Percentiles rank a stretch among this genome's conserved stretches.
Evolutionary conservation across 1,140 invertebrate species (phyloP).

Genomic region (Asobara japonica): DNA sequence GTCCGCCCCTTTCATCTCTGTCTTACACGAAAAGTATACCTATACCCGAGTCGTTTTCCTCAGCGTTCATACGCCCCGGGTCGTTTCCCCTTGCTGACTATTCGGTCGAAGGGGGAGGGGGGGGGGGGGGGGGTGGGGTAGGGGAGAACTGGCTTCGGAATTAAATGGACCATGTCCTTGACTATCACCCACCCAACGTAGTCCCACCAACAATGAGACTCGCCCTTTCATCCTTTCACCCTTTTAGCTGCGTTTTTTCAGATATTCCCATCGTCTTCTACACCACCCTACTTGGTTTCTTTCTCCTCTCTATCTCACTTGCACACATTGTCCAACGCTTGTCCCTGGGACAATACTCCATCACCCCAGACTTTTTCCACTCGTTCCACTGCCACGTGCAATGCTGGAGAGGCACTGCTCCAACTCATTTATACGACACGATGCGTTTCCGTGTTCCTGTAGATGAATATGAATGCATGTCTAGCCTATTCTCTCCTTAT

Average conservation of each 20-base stretch:
- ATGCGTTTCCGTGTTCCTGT: background rate
- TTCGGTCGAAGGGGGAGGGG: too few species aligned
- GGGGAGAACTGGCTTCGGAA: background rate
- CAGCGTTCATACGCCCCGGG: background rate
- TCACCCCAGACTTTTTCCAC: slow-evolving; percentile 22
- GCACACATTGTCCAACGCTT: background rate
- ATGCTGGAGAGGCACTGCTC: background rate
- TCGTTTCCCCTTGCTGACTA: background rate
- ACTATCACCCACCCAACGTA: slow-evolving; percentile 3
- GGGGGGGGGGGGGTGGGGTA: too few species aligned
- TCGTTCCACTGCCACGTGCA: slow-evolving; percentile 3
- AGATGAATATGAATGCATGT: slow-evolving; percentile 5
- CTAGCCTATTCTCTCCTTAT: slow-evolving; percentile 1
- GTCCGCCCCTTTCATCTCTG: slow-evolving; percentile 23
- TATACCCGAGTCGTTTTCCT: background rate
- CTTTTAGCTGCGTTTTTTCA: background rate
- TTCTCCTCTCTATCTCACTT: background rate
- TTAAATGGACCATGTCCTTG: slow-evolving; percentile 24
- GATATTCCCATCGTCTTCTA: background rate
- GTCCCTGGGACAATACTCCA: background rate
- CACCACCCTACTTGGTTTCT: background rate
- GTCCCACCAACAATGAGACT: background rate
- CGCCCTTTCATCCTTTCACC: background rate
- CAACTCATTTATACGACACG: slow-evolving; percentile 9
- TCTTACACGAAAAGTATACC: background rate